Base-by-base conservation (phyloP, 2,888 invertebrate species). In the Acanthosoma haemorrhoidale region DNA sequence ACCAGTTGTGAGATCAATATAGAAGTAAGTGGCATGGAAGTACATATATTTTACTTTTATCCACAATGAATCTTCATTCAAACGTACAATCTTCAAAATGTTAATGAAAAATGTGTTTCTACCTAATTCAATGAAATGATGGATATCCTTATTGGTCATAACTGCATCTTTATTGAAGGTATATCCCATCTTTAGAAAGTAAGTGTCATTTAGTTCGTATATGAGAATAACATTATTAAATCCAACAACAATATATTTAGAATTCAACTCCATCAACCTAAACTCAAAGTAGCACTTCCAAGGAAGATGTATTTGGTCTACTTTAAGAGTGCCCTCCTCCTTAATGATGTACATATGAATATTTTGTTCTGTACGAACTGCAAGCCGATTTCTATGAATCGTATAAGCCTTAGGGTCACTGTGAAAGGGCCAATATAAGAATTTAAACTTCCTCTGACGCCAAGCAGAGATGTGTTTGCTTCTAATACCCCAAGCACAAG, bases 211-310 rank as follows among this genome's bases (percentile, higher is more conserved):
- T 1, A 61, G 61, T n/a, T 61, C 61, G 21, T 61, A 61, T 13
- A 61, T 21, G 21, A 61, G 8, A 13, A 61, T 61, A 21, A 61
- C 61, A 61, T 61, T 61, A 36, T 61, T 61, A 38, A 61, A 61
- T 16, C 61, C 61, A 1, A 61, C 61, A 25, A 61, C 21, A n/a
- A 61, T 38, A 8, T 61, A 61, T 38, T 61, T 61, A 2, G 61
- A 16, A 38, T 61, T 61, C 15, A 61, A 13, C 21, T 61, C 61
- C 61, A 61, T 61, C 4, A 61, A 36, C 18, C 61, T 61, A n/a
- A 61, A 61, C 21, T 61, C 61, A 25, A 61, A 61, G 36, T 36
- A 61, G 21, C 61, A 61, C 21, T 61, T 61, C 61, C 61, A 61
- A 3, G 61, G 61, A 21, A 61, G 61, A 11, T 61, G 32, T n/a